These are phyloP conservation scores for Chloebia gouldiae DNA, from an alignment of 2,113 vertebrate species.

Conservation along the genomic window DNA sequence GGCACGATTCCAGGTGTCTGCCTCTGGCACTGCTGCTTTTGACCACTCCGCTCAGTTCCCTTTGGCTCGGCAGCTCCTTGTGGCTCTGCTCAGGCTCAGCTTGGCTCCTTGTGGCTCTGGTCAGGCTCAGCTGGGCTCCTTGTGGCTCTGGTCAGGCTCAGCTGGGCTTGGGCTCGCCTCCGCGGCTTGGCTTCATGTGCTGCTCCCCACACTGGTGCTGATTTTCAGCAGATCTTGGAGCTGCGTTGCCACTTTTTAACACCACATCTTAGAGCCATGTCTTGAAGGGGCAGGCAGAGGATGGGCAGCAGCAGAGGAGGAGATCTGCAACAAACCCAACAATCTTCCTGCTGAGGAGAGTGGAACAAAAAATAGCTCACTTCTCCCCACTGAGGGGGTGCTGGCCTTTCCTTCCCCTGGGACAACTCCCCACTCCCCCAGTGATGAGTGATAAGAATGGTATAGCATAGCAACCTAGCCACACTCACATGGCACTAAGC, in stretches of 20 bases:
- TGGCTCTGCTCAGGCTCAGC: neutral
- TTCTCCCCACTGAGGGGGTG: fast-evolving
- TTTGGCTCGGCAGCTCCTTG: fast-evolving
- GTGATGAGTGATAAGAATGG: too few species aligned
- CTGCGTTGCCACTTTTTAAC: neutral
- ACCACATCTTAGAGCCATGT: fast-evolving
- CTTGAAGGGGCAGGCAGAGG: neutral
- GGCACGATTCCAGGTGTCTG: fast-evolving
- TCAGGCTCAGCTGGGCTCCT: neutral
- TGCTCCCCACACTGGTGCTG: fast-evolving
- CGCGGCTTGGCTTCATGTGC: fast-evolving
- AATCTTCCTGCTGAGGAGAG: neutral
- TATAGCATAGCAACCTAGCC: neutral
- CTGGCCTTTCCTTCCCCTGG: neutral
- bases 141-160: neutral
- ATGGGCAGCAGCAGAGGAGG: neutral
- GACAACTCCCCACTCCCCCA: too few species aligned
- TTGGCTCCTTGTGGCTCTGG: neutral
- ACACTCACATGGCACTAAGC: neutral
- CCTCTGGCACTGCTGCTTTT: neutral
- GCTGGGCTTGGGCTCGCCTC: neutral
- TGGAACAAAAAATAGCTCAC: neutral
- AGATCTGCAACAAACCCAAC: neutral
- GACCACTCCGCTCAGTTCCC: fast-evolving
- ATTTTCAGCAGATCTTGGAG: neutral